Base-by-base conservation (phyloP, 2,113 vertebrate species). In the Cavia aperea region DNA sequence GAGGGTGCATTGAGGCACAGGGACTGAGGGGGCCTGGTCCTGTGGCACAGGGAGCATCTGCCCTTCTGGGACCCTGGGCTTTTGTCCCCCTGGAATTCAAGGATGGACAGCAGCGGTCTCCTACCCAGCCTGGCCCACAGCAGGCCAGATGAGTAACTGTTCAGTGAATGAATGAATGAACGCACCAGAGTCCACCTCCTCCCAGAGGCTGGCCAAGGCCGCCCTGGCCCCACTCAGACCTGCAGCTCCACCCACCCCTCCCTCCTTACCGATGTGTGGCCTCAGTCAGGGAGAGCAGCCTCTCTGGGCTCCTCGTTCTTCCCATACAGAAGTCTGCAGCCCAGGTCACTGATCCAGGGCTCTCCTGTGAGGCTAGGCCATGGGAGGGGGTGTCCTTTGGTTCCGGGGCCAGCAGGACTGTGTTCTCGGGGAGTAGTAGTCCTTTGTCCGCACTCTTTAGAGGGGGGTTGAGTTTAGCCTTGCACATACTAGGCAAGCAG, bases 271-370 rank as follows among this genome's bases (percentile, higher is more conserved):
- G 12, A 66, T 73, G 43, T 63, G 58, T 63, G 56, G n/a, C 66
- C 16, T 51, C 21, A 46, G 43, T 12, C 43, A 33, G 33, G 51
- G 58, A 54, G 14, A 75, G 11, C 81, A 65, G 4, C 36, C 0
- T 77, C 58, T 65, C 68, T 63, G 81, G 90, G 5, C 3, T 5
- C 21, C 78, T 60, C 36, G 39, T 70, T 83, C 31, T 23, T 43
- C 12, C 6, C 0, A 16, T 2, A 1, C 58, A 66, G 49, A n/a
- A 14, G 14, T 43, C 43, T 12, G 7, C 26, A 39, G 24, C 19
- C 43, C 3, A 2, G 12, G 7, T 39, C 7, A 0, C 81, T 10
- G 51, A 12, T 54, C 51, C 8, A 39, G 2, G 7, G 23, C 23
- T 24, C 31, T 23, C 68, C 23, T 33, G 7, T 8, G 39, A 60